These are phyloP conservation scores for Polyommatus iphigenia DNA, from an alignment of 2,888 invertebrate genomes.

Conservation along the genomic window DNA sequence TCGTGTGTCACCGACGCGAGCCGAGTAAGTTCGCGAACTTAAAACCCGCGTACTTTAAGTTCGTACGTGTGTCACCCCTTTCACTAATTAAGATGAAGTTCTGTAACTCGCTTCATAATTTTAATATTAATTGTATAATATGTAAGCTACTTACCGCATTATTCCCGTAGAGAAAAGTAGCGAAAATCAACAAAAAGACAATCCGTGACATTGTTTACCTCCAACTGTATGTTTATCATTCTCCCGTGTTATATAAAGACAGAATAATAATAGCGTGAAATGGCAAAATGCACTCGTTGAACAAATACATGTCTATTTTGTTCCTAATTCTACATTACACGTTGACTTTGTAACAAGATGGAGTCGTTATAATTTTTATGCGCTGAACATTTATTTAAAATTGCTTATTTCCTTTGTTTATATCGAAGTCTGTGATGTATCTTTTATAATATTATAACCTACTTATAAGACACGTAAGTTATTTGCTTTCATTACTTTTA, in stretches of 20 bases:
- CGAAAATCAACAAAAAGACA: conserved; percentile 47
- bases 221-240: conserved; percentile 36
- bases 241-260: conserved; percentile 44
- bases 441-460: too few species aligned
- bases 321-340: conserved; percentile 5
- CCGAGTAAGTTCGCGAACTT: too few species aligned
- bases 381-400: neutral
- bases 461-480: too few species aligned
- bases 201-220: conserved; percentile 46
- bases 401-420: neutral
- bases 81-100: too few species aligned
- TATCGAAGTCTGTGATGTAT: neutral
- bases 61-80: too few species aligned
- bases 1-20: too few species aligned
- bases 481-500: too few species aligned
- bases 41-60: too few species aligned
- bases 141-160: conserved; percentile 55
- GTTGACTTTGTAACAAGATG: neutral
- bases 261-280: conserved; percentile 41
- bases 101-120: too few species aligned
- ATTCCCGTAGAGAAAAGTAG: conserved; percentile 46
- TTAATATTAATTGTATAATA: too few species aligned
- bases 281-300: conserved; percentile 34
- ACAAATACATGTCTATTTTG: conserved; percentile 2
- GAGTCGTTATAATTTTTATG: conserved; percentile 10